Conservation (phyloP, 1,140 invertebrate genomes). For the Octopus bimaculoides region DNA sequence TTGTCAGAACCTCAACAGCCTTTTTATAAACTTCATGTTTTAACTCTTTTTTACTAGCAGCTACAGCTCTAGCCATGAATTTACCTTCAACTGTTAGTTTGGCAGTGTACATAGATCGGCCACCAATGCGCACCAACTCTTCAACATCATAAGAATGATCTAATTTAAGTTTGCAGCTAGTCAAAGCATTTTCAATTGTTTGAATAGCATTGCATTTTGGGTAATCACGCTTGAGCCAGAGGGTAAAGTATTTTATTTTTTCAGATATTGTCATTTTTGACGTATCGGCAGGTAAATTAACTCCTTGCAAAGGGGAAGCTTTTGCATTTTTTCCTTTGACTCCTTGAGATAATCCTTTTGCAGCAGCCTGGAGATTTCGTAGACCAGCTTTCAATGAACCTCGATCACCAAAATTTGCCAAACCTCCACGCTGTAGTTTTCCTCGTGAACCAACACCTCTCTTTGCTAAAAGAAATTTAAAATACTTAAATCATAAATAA, state of each 20-base stretch:
- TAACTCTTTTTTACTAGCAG: constrained; percentile 38
- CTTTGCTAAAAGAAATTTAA: background rate
- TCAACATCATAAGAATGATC: constrained; percentile 33
- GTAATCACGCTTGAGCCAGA: background rate
- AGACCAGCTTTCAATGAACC: background rate
- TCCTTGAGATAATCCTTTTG: background rate
- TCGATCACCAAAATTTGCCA: background rate
- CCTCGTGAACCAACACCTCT: background rate
- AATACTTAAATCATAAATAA: background rate
- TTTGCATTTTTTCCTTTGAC: background rate
- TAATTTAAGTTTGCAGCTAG: constrained; percentile 37
- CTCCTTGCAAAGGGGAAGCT: background rate
- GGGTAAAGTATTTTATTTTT: constrained; percentile 3
- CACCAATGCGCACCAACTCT: constrained; percentile 32
- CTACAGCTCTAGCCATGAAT: constrained; percentile 36
- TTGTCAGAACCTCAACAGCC: constrained; percentile 31
- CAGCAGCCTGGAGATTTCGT: background rate
- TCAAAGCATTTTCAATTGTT: constrained; percentile 40
- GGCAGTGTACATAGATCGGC: constrained; percentile 38
- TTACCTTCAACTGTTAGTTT: constrained; percentile 27
- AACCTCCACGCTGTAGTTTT: background rate
- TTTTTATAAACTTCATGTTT: constrained; percentile 42
- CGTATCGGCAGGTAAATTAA: background rate
- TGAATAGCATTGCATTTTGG: constrained; percentile 33
- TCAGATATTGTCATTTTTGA: background rate